Evolutionary conservation across 1,140 invertebrate species (phyloP).

Genomic region (Macrocentrus cingulum): DNA sequence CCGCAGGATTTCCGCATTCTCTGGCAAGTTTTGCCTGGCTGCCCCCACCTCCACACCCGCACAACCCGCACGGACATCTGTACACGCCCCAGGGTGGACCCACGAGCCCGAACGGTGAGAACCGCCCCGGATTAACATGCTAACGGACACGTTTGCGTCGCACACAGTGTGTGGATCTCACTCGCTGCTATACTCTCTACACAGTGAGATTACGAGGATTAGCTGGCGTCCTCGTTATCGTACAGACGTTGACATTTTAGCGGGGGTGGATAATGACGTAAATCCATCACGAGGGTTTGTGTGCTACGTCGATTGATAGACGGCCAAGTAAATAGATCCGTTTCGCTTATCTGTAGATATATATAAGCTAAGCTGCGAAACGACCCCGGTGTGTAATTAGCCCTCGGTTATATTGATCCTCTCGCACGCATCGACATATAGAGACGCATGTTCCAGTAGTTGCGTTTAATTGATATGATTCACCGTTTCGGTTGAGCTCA

Average conservation of each 20-base stretch:
- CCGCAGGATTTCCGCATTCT: conserved; percentile 53
- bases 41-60: conserved; percentile 55
- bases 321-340: conserved; percentile 18
- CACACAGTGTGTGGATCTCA: neutral
- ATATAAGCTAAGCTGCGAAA: neutral
- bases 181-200: conserved; percentile 2
- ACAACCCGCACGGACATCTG: conserved; percentile 55
- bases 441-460: neutral
- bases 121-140: conserved; percentile 11
- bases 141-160: neutral
- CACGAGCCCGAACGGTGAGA: conserved; percentile 56
- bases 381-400: conserved; percentile 12
- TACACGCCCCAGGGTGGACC: conserved; percentile 53
- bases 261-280: conserved; percentile 6
- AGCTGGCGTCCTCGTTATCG: conserved; percentile 14
- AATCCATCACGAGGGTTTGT: conserved; percentile 8
- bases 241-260: conserved; percentile 18
- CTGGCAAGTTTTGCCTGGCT: conserved; percentile 56
- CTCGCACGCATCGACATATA: conserved; percentile 3
- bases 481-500: neutral
- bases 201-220: conserved; percentile 17
- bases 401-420: conserved; percentile 3
- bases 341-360: conserved; percentile 13
- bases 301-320: conserved; percentile 12
- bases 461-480: conserved; percentile 12